A percentile compares a stretch with the other conserved stretches of the same genome.
Conservation (phyloP, 2,888 invertebrate genomes). For the Synergus itoensis region DNA sequence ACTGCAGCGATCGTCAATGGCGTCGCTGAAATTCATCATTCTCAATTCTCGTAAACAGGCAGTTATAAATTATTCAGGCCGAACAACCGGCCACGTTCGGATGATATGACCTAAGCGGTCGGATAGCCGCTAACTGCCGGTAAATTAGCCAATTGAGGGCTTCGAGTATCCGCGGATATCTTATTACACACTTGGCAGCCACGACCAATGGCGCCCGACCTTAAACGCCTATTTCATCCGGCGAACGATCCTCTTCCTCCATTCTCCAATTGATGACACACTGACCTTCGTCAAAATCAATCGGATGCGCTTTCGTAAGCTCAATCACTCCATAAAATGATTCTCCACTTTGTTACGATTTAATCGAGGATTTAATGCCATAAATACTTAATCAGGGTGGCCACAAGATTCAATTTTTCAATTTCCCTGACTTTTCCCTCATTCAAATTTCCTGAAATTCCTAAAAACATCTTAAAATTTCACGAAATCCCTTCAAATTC, state of each 20-base stretch:
- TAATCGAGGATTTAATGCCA: too few relatives aligned
- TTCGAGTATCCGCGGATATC: conserved; percentile 79
- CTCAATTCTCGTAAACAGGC: conserved; percentile 78
- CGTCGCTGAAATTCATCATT: conserved; percentile 77
- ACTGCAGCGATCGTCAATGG: conserved; percentile 29
- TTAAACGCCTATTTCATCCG: conserved; percentile 63
- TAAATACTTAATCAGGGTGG: too few relatives aligned
- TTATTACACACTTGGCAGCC: conserved; percentile 76
- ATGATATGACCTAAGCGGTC: conserved; percentile 75
- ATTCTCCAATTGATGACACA: conserved; percentile 57
- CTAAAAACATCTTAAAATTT: too few relatives aligned
- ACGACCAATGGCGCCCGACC: conserved; percentile 71
- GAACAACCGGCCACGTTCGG: conserved; percentile 73
- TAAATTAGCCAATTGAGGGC: conserved; percentile 78
- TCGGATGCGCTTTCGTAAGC: conserved; percentile 53
- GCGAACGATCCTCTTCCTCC: conserved; percentile 66
- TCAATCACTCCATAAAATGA: neutral
- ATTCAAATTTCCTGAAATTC: too few relatives aligned
- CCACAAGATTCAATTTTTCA: too few relatives aligned
- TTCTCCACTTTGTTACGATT: conserved; percentile 11
- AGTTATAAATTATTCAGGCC: conserved; percentile 78
- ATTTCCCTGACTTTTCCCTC: too few relatives aligned
- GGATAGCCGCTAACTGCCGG: conserved; percentile 77
- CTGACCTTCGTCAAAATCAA: conserved; percentile 59
- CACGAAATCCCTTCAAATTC: too few relatives aligned